Percentiles rank a stretch among this genome's conserved stretches.
Evolutionary conservation across 1,140 invertebrate genomes (phyloP).

Genomic region (Ceratosolen fusciceps): DNA sequence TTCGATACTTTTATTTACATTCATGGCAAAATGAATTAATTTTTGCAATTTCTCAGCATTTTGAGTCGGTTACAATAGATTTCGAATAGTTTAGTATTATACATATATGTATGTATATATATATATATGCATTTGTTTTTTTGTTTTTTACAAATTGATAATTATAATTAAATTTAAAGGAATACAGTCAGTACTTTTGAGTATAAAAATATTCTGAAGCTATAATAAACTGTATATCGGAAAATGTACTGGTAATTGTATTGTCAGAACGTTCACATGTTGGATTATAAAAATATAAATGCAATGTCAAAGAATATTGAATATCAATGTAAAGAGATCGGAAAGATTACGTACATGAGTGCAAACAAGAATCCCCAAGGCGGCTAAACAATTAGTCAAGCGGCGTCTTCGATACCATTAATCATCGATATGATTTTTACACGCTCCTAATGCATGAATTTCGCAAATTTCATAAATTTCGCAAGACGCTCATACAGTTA

Average conservation of each 20-base stretch:
- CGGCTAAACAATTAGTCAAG: conserved; percentile 21
- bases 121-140: too few relatives aligned
- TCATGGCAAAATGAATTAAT: not conserved
- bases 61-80: not conserved
- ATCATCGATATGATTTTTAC: conserved; percentile 3
- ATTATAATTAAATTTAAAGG: too few relatives aligned
- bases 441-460: not conserved
- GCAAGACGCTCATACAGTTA: conserved; percentile 20
- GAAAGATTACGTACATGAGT: not conserved
- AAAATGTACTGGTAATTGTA: not conserved
- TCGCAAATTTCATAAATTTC: conserved; percentile 31
- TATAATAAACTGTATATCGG: too few relatives aligned
- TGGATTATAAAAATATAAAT: not conserved
- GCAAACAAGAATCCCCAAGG: not conserved
- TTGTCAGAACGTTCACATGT: not conserved
- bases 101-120: too few relatives aligned
- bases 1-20: not conserved
- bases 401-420: conserved; percentile 6
- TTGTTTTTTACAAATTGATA: too few relatives aligned
- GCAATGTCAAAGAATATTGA: not conserved
- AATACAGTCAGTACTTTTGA: too few relatives aligned
- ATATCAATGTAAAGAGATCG: not conserved
- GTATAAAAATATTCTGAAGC: too few relatives aligned
- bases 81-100: too few relatives aligned
- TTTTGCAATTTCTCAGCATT: not conserved